phyloP scores from a whole-genome alignment of 2,113 vertebrate species.

The Helogale parvula region DNA sequence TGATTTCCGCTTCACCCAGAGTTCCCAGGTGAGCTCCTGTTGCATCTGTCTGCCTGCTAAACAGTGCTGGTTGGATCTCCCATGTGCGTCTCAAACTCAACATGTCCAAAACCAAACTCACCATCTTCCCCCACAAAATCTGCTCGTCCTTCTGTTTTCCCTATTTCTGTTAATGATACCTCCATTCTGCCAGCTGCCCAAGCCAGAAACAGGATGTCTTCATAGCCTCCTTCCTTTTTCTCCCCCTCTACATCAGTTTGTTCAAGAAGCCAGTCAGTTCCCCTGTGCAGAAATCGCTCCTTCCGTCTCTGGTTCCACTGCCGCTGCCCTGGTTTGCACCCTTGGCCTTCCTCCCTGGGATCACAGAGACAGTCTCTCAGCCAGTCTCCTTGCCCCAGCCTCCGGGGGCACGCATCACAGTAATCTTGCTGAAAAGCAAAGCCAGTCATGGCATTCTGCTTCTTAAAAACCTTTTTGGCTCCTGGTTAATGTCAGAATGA shows the following conservation, averaged over 20 bases:
- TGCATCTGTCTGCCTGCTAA: neutral
- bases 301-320: neutral
- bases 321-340: neutral
- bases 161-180: constrained; percentile 61
- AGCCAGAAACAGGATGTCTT: neutral
- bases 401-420: neutral
- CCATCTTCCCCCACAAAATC: constrained; percentile 66
- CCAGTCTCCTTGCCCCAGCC: neutral
- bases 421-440: neutral
- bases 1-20: neutral
- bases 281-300: neutral
- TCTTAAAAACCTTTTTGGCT: neutral
- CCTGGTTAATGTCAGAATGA: neutral
- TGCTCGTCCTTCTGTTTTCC: constrained; percentile 66
- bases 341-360: neutral
- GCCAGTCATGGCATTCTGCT: neutral
- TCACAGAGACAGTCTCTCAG: neutral
- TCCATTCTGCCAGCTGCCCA: constrained; percentile 30
- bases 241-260: neutral
- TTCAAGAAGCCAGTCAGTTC: neutral
- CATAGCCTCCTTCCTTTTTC: neutral
- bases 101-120: neutral
- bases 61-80: neutral
- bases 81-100: neutral
- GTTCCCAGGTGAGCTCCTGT: neutral